Percentiles rank a stretch among this genome's conserved stretches.
These are phyloP conservation scores for Apostichopus japonicus DNA, from an alignment of 35 echinoderm and acorn worm genomes.

Conservation along the genomic window DNA sequence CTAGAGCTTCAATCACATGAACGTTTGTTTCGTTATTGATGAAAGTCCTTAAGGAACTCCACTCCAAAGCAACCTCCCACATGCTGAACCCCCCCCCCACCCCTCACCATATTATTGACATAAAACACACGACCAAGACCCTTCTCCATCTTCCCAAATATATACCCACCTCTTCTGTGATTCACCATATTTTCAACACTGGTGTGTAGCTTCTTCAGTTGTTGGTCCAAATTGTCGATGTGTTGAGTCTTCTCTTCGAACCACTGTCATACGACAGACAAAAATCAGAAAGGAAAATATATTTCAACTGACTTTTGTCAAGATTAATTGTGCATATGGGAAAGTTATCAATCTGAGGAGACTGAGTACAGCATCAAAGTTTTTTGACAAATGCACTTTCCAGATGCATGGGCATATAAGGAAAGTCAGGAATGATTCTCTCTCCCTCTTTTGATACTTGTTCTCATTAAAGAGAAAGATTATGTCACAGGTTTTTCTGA, in stretches of 20 bases:
- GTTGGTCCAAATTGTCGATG: slow-evolving; percentile 87
- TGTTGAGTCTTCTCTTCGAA: slow-evolving; percentile 98
- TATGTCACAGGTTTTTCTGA: too few relatives aligned
- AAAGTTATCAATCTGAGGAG: not conserved
- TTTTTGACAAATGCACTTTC: not conserved
- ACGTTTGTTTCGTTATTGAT: too few relatives aligned
- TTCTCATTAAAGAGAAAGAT: too few relatives aligned
- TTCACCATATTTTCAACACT: slow-evolving; percentile 95
- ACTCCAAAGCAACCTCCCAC: too few relatives aligned
- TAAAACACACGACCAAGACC: not conserved
- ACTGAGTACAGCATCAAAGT: not conserved
- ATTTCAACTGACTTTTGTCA: not conserved
- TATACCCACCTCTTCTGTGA: slow-evolving; percentile 87
- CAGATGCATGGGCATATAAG: not conserved
- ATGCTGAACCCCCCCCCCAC: too few relatives aligned
- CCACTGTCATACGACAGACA: slow-evolving; percentile 71
- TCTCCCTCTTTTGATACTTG: too few relatives aligned
- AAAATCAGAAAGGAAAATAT: not conserved
- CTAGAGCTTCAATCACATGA: too few relatives aligned
- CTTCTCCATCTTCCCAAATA: not conserved
- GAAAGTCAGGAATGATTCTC: too few relatives aligned
- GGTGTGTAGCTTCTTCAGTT: slow-evolving; percentile 93
- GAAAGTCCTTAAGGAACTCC: too few relatives aligned
- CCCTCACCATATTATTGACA: too few relatives aligned
- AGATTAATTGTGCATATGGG: not conserved